A percentile compares a stretch with the other conserved stretches of the same genome.
phyloP scores from a whole-genome alignment of 2,888 invertebrate species.

The Pardosa pseudoannulata region DNA sequence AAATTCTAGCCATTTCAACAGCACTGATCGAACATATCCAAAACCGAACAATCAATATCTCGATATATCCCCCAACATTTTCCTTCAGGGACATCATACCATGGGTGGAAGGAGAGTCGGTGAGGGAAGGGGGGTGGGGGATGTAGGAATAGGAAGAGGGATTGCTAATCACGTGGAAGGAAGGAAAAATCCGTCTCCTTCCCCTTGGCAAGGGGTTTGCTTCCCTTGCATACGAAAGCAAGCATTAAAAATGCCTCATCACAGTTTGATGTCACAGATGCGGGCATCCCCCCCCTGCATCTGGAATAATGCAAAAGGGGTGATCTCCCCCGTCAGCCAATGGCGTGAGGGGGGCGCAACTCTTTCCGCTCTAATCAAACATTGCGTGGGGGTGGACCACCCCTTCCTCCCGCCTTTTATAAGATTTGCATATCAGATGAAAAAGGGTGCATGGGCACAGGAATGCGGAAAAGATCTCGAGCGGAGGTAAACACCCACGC shows the following conservation, averaged over 20 bases:
- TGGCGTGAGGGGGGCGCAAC: constrained; percentile 31
- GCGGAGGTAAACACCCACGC: not conserved
- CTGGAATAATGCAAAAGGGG: constrained; percentile 63
- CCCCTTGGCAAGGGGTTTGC: not conserved
- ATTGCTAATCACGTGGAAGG: constrained; percentile 54
- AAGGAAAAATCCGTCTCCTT: not conserved
- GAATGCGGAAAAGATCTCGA: not conserved
- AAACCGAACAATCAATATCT: constrained; percentile 9
- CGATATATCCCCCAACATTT: not conserved
- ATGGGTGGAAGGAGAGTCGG: not conserved
- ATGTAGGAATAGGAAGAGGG: constrained; percentile 32
- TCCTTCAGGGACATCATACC: constrained; percentile 34
- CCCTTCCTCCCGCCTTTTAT: constrained; percentile 20
- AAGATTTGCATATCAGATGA: constrained; percentile 44
- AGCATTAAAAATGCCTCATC: constrained; percentile 71
- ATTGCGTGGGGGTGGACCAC: constrained; percentile 14
- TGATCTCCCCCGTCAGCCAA: constrained; percentile 41
- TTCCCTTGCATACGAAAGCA: constrained; percentile 39
- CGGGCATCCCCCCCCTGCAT: constrained; percentile 4
- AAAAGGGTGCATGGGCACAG: not conserved
- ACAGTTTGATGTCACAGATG: constrained; percentile 57
- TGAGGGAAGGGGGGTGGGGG: not conserved
- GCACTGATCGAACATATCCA: not conserved
- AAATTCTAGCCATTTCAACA: not conserved
- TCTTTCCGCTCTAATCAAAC: constrained; percentile 55